Base-by-base conservation (phyloP, 2,888 invertebrate genomes). In the Zygothrica quintamaculata region DNA sequence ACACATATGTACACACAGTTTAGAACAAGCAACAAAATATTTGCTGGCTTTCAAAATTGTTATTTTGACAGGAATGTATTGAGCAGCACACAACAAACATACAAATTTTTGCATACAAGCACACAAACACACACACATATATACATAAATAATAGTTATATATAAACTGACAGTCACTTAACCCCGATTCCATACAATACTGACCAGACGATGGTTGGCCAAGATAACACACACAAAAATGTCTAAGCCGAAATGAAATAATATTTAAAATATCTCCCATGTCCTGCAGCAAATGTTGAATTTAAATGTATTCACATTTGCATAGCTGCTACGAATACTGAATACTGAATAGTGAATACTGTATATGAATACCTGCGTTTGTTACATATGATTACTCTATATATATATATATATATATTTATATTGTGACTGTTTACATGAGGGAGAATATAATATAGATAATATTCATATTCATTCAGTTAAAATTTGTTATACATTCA, bases 31-130 rank as follows among this genome's bases (percentile, higher is more conserved):
- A 66, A 58, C 48, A 73, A 73, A 70, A 85, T 82, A 82, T 85
- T 84, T 67, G 74, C 39, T 65, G 34, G 56, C 48, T 58, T 62
- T 65, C 31, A 13, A 26, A 65, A 79, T 74, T 77, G 86, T 82
- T 80, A 85, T 80, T 68, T 69, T 75, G 84, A 61, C 86, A 82
- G 62, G 53, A 51, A 57, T 60, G 58, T 43, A 59, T 74, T 39
- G 42, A 46, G 16, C 43, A 51, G 18, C 39, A 39, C 16, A 16
- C 4, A 46, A 47, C n/a, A 36, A 36, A 26, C 39, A 25, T 4
- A 11, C 1, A 33, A 31, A 29, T 3, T n/a, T n/a, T n/a, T n/a
- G n/a, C n/a, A n/a, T n/a, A n/a, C n/a, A n/a, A n/a, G n/a, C n/a
- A n/a, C n/a, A 25, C 15, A 37, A 33, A 40, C 12, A 40, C 13